phyloP scores from a whole-genome alignment of 2,888 invertebrate genomes.

The Rugalucina vietnamica region DNA sequence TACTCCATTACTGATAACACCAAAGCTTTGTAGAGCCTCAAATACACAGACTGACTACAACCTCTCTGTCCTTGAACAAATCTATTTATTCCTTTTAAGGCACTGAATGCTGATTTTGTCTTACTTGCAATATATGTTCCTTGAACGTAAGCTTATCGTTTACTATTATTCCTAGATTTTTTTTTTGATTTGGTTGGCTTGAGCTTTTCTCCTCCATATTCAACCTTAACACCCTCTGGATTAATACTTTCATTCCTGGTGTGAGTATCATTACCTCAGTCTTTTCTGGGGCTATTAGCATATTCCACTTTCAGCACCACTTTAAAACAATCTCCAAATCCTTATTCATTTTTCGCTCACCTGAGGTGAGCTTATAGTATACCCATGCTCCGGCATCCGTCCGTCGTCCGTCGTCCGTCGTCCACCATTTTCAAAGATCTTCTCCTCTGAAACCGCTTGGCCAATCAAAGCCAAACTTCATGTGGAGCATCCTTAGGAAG shows the following conservation, averaged over 20 bases:
- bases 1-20: conserved; percentile 17
- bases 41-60: conserved; percentile 15
- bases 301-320: conserved; percentile 35
- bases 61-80: not conserved
- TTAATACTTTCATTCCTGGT: not conserved
- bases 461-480: too few species aligned
- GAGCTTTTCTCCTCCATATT: not conserved
- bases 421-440: too few species aligned
- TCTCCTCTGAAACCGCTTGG: too few species aligned
- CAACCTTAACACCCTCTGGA: not conserved
- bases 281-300: conserved; percentile 23
- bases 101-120: not conserved
- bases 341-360: too few species aligned
- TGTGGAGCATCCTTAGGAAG: too few species aligned
- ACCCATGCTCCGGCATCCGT: too few species aligned
- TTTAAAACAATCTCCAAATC: not conserved
- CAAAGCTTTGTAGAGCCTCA: conserved; percentile 28
- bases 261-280: not conserved
- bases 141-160: not conserved
- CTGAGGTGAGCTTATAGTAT: too few species aligned
- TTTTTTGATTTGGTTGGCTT: not conserved
- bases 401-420: too few species aligned
- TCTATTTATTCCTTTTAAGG: not conserved
- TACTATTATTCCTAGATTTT: not conserved
- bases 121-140: not conserved